A percentile compares a stretch with the other conserved stretches of the same genome.
Conservation (phyloP, 2,888 invertebrate genomes). For the Dryobotodes eremita region DNA sequence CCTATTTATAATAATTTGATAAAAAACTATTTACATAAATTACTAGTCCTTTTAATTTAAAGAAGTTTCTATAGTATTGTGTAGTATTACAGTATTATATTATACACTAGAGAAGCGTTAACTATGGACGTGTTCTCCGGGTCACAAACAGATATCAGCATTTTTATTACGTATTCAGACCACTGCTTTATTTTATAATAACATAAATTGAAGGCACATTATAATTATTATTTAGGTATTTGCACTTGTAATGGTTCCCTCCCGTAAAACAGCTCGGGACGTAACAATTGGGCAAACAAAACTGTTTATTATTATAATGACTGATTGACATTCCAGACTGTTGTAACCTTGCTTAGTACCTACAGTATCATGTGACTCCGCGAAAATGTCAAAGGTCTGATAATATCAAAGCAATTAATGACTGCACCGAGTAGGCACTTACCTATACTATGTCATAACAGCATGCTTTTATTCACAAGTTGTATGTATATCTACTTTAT, state of each 20-base stretch:
- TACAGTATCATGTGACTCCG: conserved; percentile 32
- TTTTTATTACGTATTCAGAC: conserved; percentile 18
- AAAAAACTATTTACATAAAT: conserved; percentile 63
- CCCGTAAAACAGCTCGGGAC: conserved; percentile 8
- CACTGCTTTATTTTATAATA: conserved; percentile 26
- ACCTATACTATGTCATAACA: conserved; percentile 28
- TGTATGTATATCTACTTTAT: neutral
- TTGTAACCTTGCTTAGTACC: conserved; percentile 32
- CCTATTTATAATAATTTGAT: conserved; percentile 59
- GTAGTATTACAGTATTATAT: conserved; percentile 62
- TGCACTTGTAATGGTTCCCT: conserved; percentile 9
- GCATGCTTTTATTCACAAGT: conserved; percentile 1
- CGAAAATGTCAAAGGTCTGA: conserved; percentile 53
- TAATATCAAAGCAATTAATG: conserved; percentile 52
- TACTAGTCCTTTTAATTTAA: conserved; percentile 45
- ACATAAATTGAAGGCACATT: conserved; percentile 52
- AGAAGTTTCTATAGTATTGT: conserved; percentile 50
- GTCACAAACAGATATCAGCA: conserved; percentile 50
- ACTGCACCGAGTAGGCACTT: conserved; percentile 40
- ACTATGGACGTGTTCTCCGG: conserved; percentile 38
- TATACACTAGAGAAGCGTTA: conserved; percentile 19
- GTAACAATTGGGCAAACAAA: conserved; percentile 8
- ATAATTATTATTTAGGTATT: conserved; percentile 40
- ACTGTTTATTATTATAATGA: conserved; percentile 28
- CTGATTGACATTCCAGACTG: conserved; percentile 7